A percentile compares a stretch with the other conserved stretches of the same genome.
Conservation (phyloP, 1,140 invertebrate species). For the Teleogryllus occipitalis region DNA sequence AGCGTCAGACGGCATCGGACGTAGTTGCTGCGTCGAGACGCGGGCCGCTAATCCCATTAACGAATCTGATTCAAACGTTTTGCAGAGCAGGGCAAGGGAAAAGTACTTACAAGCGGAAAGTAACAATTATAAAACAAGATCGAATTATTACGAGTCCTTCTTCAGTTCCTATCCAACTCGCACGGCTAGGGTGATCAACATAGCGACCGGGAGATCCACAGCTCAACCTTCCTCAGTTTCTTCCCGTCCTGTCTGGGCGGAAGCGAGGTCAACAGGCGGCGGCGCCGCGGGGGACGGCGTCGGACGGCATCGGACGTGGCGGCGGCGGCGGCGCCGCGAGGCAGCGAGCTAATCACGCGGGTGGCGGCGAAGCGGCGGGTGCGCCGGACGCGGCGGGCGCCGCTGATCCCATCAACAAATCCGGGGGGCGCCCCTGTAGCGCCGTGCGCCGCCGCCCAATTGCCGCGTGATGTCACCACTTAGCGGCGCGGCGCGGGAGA, state of each 20-base stretch:
- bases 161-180: no score
- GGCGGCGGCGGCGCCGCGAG: no score
- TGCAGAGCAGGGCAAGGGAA: no score
- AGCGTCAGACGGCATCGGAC: no score
- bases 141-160: no score
- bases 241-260: background rate
- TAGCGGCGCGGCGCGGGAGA: background rate
- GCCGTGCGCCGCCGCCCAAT: background rate
- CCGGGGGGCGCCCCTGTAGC: background rate
- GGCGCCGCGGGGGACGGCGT: background rate
- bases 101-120: no score
- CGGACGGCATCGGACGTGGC: no score
- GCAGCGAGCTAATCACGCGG: background rate
- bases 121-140: no score
- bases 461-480: background rate
- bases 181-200: no score
- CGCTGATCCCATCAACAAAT: slow-evolving; percentile 1
- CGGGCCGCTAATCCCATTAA: background rate
- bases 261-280: background rate
- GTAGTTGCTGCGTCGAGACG: no score
- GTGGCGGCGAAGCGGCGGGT: background rate
- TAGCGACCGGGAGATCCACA: no score
- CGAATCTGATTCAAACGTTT: background rate
- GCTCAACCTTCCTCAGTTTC: background rate
- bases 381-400: no score